phyloP scores from a whole-genome alignment of 2,797 vertebrate species.

The Vireo griseus region DNA sequence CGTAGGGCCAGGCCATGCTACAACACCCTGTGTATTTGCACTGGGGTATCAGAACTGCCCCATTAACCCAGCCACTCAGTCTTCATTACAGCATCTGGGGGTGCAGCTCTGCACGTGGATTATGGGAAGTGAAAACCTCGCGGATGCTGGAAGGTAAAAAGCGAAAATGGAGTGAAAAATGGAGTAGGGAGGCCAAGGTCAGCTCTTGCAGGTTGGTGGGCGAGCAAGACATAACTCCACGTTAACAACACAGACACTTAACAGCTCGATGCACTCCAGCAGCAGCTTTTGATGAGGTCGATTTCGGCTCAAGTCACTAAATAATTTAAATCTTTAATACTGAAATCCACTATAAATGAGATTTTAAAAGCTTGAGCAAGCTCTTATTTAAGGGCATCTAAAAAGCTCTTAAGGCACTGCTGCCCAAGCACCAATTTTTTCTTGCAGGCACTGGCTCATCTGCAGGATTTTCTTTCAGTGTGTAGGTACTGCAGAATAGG shows the following conservation, averaged over 20 bases:
- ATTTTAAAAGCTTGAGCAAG: constrained; percentile 3
- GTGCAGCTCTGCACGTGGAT: not conserved
- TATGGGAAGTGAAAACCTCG: not conserved
- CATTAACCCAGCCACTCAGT: not conserved
- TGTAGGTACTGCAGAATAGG: not conserved
- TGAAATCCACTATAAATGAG: constrained; percentile 9
- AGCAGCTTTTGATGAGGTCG: constrained; percentile 9
- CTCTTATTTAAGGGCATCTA: not conserved
- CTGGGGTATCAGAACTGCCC: not conserved
- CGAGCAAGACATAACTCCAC: not conserved
- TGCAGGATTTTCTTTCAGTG: not conserved
- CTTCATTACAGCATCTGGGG: not conserved
- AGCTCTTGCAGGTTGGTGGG: not conserved
- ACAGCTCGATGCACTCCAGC: constrained; percentile 26
- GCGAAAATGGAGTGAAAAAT: not conserved
- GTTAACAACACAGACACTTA: not conserved
- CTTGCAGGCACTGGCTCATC: not conserved
- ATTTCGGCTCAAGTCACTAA: not conserved
- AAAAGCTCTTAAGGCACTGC: not conserved
- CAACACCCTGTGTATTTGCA: not conserved
- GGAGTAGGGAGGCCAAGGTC: constrained; percentile 19
- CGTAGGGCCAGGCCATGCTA: not conserved
- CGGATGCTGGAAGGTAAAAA: not conserved
- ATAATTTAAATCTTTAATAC: constrained; percentile 43
- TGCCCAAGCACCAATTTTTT: not conserved